These are phyloP conservation scores for Drosophila quadrilineata DNA, from an alignment of 1,140 invertebrate species.

Conservation along the genomic window DNA sequence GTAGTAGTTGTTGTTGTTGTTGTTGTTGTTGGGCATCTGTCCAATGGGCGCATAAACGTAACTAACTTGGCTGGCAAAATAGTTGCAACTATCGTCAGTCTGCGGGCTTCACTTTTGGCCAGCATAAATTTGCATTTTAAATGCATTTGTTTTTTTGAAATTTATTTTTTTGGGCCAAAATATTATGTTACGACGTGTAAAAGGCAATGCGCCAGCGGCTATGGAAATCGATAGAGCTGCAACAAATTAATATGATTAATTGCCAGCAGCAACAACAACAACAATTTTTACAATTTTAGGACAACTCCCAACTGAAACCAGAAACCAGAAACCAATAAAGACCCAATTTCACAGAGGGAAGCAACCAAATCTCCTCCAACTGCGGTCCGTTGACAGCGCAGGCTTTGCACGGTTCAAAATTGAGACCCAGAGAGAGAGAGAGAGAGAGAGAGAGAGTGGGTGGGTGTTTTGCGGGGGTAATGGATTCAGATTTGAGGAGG, in stretches of 20 bases:
- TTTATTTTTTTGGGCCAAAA: no score
- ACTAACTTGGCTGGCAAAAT: slow-evolving; percentile 52
- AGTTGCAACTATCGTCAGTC: no score
- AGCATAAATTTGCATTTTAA: slow-evolving; percentile 71
- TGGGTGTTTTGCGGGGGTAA: no score
- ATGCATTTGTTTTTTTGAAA: no score
- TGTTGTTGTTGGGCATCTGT: not conserved
- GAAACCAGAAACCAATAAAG: slow-evolving; percentile 3
- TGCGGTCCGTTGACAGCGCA: slow-evolving; percentile 31
- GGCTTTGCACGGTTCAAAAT: slow-evolving; percentile 21
- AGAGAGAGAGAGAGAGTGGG: no score
- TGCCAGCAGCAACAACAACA: slow-evolving; percentile 24
- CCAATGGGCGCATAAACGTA: slow-evolving; percentile 40
- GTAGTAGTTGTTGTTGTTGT: slow-evolving; percentile 10
- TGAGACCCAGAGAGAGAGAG: no score
- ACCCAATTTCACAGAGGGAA: not conserved
- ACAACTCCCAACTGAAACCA: slow-evolving; percentile 9
- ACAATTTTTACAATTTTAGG: not conserved
- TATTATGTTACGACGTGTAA: slow-evolving; percentile 18
- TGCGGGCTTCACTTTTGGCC: slow-evolving; percentile 26
- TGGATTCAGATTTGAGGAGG: no score
- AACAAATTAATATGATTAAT: slow-evolving; percentile 77
- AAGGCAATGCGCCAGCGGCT: not conserved
- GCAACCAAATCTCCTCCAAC: slow-evolving; percentile 43
- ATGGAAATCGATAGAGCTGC: slow-evolving; percentile 61